phyloP scores from a whole-genome alignment of 2,113 vertebrate species.

The Gila orcuttii region DNA sequence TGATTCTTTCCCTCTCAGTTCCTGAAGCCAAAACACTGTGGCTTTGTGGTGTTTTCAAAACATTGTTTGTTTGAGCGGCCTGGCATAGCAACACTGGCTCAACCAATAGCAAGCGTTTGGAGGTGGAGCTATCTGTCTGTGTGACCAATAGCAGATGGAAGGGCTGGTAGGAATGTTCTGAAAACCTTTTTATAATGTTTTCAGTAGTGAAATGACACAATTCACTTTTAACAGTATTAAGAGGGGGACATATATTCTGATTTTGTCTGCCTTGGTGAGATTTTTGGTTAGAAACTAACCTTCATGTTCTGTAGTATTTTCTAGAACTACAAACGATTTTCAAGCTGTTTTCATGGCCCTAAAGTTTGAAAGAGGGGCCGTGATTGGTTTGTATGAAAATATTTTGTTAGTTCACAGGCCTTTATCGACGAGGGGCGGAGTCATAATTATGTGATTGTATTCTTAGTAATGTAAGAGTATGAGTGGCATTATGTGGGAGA shows the following conservation, averaged over 20 bases:
- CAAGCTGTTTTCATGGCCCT: constrained; percentile 13
- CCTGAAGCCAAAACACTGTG: constrained; percentile 30
- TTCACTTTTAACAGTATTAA: constrained; percentile 10
- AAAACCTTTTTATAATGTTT: neutral
- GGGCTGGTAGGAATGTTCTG: neutral
- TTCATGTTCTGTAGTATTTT: constrained; percentile 32
- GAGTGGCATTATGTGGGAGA: constrained; percentile 37
- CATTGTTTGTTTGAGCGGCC: constrained; percentile 16
- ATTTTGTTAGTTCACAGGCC: constrained; percentile 31
- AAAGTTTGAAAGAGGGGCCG: neutral
- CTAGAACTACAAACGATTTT: constrained; percentile 12
- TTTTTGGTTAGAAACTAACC: constrained; percentile 19
- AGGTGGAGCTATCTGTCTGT: neutral
- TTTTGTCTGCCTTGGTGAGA: constrained; percentile 34
- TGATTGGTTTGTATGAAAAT: constrained; percentile 25
- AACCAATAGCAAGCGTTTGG: constrained; percentile 27
- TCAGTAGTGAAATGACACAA: constrained; percentile 10
- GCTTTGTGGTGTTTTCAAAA: neutral
- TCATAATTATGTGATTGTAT: constrained; percentile 50
- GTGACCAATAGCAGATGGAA: constrained; percentile 7
- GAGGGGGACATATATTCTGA: neutral
- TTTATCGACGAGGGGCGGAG: constrained; percentile 27
- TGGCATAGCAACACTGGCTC: constrained; percentile 31
- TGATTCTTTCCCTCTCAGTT: constrained; percentile 12
- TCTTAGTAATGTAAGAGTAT: constrained; percentile 40